phyloP scores from a whole-genome alignment of 2,888 invertebrate genomes.

The Eupithecia vulgata region DNA sequence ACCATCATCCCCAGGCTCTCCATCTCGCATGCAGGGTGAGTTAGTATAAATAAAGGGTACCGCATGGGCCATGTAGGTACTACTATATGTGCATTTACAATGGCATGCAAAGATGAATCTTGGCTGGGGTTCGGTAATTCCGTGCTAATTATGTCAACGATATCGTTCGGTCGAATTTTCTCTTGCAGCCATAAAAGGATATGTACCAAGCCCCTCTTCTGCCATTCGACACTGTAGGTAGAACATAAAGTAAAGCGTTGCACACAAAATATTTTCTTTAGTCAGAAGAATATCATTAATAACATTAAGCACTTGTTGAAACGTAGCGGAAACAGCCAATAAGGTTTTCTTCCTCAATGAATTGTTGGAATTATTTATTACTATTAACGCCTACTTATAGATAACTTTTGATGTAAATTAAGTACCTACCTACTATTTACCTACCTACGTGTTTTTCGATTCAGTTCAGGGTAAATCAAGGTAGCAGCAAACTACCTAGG shows the following conservation, averaged over 20 bases:
- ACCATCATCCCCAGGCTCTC: no score
- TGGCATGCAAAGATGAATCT: background rate
- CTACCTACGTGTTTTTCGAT: no score
- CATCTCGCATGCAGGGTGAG: no score
- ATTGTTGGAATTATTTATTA: background rate
- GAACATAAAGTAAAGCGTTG: background rate
- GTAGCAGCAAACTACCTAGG: no score
- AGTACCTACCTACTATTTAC: no score
- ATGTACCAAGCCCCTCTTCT: background rate
- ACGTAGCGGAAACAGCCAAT: background rate
- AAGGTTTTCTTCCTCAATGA: background rate
- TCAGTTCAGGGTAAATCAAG: no score
- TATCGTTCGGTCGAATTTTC: background rate
- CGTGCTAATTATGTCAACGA: background rate
- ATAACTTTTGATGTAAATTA: no score
- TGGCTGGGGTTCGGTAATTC: background rate
- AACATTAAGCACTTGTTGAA: no score
- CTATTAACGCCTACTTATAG: no score
- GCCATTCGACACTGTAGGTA: background rate
- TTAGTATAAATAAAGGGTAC: no score
- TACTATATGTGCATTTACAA: background rate
- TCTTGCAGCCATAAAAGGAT: background rate
- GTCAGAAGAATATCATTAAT: no score
- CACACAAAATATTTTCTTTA: background rate
- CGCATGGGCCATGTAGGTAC: no score